Percentiles rank a stretch among this genome's conserved stretches.
These are phyloP conservation scores for Nyctereutes procyonoides DNA, from an alignment of 2,113 vertebrate species.

Conservation along the genomic window DNA sequence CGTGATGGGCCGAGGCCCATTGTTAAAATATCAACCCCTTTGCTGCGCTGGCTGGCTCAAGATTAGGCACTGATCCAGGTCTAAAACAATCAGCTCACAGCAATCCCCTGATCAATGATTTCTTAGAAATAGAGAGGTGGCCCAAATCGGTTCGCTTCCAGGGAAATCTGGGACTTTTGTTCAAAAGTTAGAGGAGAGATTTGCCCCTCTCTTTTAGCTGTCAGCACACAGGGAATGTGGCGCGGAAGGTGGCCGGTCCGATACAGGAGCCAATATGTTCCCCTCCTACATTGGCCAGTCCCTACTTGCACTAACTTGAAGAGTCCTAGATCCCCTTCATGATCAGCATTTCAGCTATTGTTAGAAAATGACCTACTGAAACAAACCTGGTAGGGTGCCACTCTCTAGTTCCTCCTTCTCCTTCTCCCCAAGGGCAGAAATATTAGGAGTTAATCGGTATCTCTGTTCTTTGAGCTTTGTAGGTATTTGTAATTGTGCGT, in stretches of 20 bases:
- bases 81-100: not conserved
- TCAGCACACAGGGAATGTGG: not conserved
- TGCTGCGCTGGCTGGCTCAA: not conserved
- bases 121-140: not conserved
- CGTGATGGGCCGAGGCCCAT: not conserved
- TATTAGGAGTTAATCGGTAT: not conserved
- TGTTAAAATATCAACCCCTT: not conserved
- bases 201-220: not conserved
- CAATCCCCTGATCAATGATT: not conserved
- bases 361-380: not conserved
- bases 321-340: not conserved
- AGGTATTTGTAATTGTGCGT: not conserved
- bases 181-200: not conserved
- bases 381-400: not conserved
- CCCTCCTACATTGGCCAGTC: not conserved
- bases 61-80: not conserved
- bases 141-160: not conserved
- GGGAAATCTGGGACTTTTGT: not conserved
- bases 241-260: not conserved
- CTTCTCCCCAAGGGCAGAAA: not conserved
- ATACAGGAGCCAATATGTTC: not conserved
- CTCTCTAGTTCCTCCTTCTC: not conserved
- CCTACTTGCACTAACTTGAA: not conserved
- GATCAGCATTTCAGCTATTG: not conserved
- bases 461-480: not conserved